Evolutionary conservation across 2,797 vertebrate genomes (phyloP), one percentile per base, ranked within the genome.

Genomic region (Euthynnus affinis): DNA sequence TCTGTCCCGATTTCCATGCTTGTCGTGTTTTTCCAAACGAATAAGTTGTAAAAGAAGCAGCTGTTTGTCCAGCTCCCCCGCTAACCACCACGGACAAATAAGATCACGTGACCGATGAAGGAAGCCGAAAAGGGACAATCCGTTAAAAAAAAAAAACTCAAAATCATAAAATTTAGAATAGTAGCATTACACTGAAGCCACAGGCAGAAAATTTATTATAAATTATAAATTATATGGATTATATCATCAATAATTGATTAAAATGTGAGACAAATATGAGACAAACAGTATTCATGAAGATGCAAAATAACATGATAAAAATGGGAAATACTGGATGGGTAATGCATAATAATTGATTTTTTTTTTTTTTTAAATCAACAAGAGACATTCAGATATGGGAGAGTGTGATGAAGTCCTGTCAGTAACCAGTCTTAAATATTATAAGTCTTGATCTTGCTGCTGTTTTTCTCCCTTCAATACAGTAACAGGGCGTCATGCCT

Each of bases 1-100:
- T 96, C 96, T 20, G 95, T 89, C 1, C 96, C 95, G 4, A 96
- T 96, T 80, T 96, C 95, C 96, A 96, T 96, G 2, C 0, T 86
- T 78, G 25, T 3, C 1, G n/a, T 53, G 65, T 27, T 15, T 64
- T 44, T 27, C 2, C 1, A 57, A 66, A 34, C 8, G 22, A 34
- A 52, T 52, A 29, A 27, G 20, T 12, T 67, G 13, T 34, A 61
- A 78, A 69, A 77, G 27, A 57, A n/a, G 6, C 7, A 15, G 55
- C 4, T 34, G 9, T 46, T 78, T 60, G 17, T 32, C 5, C 2
- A 44, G 78, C 27, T 71, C 1, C 0, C 12, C 57, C 5, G 62
- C 53, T 72, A 61, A 68, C 53, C 27, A 62, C 13, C 18, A 46
- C 25, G 9, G 10, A 64, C 44, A 13, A 66, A 4, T 15, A 32